Percentiles rank a stretch among this genome's conserved stretches.
Conservation (phyloP, 2,888 invertebrate genomes). For the Nephrotoma appendiculata region DNA sequence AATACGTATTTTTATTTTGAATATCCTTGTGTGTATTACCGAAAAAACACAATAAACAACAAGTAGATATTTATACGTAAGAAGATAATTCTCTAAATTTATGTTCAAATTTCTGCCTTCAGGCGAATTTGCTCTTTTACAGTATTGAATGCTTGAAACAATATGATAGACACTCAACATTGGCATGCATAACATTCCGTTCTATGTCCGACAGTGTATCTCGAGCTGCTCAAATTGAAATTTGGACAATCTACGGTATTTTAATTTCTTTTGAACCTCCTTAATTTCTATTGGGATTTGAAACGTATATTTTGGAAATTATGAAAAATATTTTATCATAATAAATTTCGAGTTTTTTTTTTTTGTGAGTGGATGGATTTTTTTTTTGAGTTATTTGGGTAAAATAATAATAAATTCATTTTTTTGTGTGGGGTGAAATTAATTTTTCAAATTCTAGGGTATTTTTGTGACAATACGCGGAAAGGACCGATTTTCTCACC, state of each 20-base stretch:
- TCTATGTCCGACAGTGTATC: not conserved
- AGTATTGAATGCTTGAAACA: not conserved
- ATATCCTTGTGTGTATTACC: not conserved
- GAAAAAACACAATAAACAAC: not conserved
- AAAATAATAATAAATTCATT: not conserved
- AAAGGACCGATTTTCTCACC: not conserved
- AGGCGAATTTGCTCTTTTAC: not conserved
- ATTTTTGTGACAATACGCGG: not conserved
- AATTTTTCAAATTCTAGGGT: not conserved
- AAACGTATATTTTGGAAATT: not conserved
- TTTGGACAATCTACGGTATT: not conserved
- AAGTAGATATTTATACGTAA: not conserved
- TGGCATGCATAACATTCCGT: not conserved
- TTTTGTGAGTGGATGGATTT: not conserved
- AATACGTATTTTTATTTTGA: not conserved
- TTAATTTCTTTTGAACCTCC: not conserved
- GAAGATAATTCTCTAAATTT: not conserved
- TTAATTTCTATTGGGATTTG: not conserved
- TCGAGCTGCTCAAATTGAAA: not conserved
- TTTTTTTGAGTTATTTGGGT: not conserved
- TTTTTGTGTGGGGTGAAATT: not conserved
- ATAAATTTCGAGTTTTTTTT: not conserved
- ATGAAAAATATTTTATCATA: not conserved
- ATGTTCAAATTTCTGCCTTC: not conserved
- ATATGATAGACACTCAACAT: not conserved